Percentiles rank a stretch among this genome's conserved stretches.
These are phyloP conservation scores for Argyresthia albistria DNA, from an alignment of 2,888 invertebrate genomes.

Conservation along the genomic window DNA sequence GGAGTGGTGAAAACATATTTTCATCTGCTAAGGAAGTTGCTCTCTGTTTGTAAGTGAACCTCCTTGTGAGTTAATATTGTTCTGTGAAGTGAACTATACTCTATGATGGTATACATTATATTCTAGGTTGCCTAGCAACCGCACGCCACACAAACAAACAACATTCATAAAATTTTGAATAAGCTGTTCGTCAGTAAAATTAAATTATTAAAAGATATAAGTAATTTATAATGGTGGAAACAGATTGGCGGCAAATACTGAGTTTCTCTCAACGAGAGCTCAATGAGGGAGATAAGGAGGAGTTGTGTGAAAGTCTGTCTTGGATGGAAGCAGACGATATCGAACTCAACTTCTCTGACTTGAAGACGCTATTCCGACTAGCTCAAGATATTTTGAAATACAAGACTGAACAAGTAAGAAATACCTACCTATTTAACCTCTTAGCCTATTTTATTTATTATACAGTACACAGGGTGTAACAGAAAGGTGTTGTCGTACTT, in stretches of 20 bases:
- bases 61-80: too few species aligned
- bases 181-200: too few species aligned
- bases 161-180: too few species aligned
- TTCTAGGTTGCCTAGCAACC: slow-evolving; percentile 44
- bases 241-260: slow-evolving; percentile 74
- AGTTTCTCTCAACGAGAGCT: slow-evolving; percentile 68
- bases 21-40: too few species aligned
- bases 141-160: slow-evolving; percentile 1
- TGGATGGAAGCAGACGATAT: slow-evolving; percentile 75
- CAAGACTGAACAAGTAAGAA: slow-evolving; percentile 77
- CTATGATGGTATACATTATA: too few species aligned
- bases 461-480: neutral
- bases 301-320: slow-evolving; percentile 72
- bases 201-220: too few species aligned
- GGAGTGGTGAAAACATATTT: too few species aligned
- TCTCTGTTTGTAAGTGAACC: too few species aligned
- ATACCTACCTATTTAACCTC: neutral
- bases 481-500: too few species aligned
- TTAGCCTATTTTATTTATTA: neutral
- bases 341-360: slow-evolving; percentile 66
- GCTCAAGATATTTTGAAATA: slow-evolving; percentile 78
- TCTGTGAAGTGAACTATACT: too few species aligned
- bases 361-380: slow-evolving; percentile 70
- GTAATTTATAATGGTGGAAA: slow-evolving; percentile 47
- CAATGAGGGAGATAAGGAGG: slow-evolving; percentile 74